phyloP scores from a whole-genome alignment of 2,888 invertebrate species.

The Colostygia pectinataria region DNA sequence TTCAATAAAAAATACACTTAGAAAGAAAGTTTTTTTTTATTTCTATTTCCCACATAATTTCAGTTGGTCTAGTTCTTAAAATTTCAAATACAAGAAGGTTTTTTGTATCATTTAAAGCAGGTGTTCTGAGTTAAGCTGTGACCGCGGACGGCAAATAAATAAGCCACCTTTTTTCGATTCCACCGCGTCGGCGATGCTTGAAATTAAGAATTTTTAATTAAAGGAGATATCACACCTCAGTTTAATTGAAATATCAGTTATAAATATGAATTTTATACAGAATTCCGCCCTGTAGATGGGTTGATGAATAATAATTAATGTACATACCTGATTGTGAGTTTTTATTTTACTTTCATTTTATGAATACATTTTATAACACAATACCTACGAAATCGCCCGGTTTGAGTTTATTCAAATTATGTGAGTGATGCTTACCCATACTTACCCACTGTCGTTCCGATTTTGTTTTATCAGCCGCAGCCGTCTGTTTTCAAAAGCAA shows the following conservation, averaged over 20 bases:
- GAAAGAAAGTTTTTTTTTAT: no score
- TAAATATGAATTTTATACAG: conserved; percentile 13
- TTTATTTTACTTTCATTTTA: neutral
- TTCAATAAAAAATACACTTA: no score
- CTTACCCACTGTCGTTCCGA: no score
- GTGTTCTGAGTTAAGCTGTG: conserved; percentile 1
- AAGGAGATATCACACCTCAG: conserved; percentile 44
- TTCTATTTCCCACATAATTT: no score
- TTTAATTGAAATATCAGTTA: conserved; percentile 42
- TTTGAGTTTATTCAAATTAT: no score
- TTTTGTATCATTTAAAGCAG: neutral
- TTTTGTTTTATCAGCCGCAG: no score
- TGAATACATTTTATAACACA: no score
- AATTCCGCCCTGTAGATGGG: neutral
- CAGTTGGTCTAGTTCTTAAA: no score
- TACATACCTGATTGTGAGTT: neutral
- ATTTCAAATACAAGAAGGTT: no score
- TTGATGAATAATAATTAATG: conserved; percentile 6
- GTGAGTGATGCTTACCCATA: no score
- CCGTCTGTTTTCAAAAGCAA: no score
- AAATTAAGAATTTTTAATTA: conserved; percentile 45
- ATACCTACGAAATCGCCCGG: no score
- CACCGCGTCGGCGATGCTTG: conserved; percentile 25
- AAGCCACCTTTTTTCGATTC: conserved; percentile 41
- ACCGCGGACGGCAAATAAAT: conserved; percentile 39